Percentiles rank a stretch among this genome's conserved stretches.
phyloP scores from a whole-genome alignment of 2,797 vertebrate species.

The Ataeniobius toweri region DNA sequence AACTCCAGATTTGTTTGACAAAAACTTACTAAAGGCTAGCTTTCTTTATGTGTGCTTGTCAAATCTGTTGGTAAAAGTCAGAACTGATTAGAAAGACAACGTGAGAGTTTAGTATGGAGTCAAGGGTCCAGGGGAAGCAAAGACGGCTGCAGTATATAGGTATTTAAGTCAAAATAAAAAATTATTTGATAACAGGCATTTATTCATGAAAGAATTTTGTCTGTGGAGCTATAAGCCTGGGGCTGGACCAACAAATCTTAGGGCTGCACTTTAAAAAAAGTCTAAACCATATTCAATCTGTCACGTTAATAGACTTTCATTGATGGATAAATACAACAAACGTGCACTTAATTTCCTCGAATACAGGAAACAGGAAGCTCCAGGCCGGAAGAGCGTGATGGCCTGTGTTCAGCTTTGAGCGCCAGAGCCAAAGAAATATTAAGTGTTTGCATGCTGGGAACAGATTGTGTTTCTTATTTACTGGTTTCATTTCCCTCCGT shows the following conservation, averaged over 20 bases:
- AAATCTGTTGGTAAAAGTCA: constrained; percentile 34
- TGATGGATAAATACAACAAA: constrained; percentile 43
- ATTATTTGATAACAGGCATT: background rate
- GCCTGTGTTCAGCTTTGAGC: constrained; percentile 13
- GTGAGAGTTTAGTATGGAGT: constrained; percentile 20
- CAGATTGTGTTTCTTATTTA: constrained; percentile 23
- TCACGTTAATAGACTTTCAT: constrained; percentile 31
- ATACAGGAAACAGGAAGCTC: constrained; percentile 61
- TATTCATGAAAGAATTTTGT: constrained; percentile 13
- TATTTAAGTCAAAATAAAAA: background rate
- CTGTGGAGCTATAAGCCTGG: constrained; percentile 7
- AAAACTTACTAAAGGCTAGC: background rate
- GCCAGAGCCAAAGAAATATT: constrained; percentile 28
- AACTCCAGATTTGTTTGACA: constrained; percentile 31
- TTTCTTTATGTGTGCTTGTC: background rate
- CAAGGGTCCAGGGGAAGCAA: constrained; percentile 30
- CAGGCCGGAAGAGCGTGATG: constrained; percentile 45
- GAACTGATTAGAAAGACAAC: constrained; percentile 7
- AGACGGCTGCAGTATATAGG: background rate
- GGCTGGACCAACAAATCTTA: background rate
- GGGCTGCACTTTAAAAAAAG: constrained; percentile 10
- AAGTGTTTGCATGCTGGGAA: constrained; percentile 25
- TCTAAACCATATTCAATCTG: constrained; percentile 30
- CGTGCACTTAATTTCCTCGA: constrained; percentile 55
- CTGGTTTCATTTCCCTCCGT: background rate